phyloP scores from a whole-genome alignment of 2,113 vertebrate genomes.

The Chamaetylas fuelleborni region DNA sequence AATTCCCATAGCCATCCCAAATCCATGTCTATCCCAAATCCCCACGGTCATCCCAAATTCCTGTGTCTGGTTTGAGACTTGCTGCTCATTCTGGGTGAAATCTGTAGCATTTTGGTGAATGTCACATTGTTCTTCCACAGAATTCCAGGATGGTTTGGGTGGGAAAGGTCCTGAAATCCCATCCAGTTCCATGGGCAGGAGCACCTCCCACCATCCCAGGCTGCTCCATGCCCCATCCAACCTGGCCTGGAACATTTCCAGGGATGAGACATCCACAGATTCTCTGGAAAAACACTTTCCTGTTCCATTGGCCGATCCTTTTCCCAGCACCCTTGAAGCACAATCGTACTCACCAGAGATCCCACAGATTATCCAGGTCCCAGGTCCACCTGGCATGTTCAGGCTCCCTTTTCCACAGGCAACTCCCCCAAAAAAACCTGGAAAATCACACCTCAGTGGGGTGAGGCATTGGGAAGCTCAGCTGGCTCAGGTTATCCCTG shows the following conservation, averaged over 20 bases:
- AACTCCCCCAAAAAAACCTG: background rate
- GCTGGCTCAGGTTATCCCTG: background rate
- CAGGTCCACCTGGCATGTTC: fast-evolving
- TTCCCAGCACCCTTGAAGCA: background rate
- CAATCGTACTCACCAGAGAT: fast-evolving
- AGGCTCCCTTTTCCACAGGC: background rate
- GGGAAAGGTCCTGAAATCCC: background rate
- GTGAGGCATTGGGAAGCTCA: background rate
- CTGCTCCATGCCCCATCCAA: fast-evolving
- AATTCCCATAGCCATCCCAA: background rate
- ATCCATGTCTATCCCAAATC: background rate
- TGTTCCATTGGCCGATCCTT: background rate
- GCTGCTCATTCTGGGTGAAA: background rate
- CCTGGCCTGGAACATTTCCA: background rate
- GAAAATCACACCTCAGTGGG: background rate
- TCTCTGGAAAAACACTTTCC: background rate
- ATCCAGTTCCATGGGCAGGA: fast-evolving
- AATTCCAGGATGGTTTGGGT: background rate
- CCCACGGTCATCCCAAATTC: fast-evolving
- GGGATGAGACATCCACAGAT: background rate
- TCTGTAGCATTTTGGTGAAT: fast-evolving
- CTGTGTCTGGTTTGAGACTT: background rate
- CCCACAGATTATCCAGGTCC: fast-evolving
- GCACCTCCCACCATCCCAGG: background rate
- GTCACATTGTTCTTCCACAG: fast-evolving